Percentiles rank a stretch among this genome's conserved stretches.
Evolutionary conservation across 2,797 vertebrate species (phyloP).

Genomic region (Phoebastria nigripes): DNA sequence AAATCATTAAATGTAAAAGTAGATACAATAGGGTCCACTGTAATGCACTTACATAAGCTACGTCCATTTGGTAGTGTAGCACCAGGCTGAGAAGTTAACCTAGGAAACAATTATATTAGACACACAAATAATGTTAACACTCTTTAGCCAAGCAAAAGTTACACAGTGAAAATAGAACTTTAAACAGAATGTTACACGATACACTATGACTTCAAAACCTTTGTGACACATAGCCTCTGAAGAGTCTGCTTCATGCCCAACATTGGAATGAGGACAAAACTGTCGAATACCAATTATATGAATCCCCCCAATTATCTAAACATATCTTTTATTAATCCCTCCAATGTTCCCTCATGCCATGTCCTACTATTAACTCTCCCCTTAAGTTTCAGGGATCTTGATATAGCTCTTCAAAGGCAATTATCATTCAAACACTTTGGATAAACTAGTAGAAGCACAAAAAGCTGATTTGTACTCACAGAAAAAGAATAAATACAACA

Average conservation of each 20-base stretch:
- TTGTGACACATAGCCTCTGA: rapidly evolving
- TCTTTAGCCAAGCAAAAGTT: not conserved
- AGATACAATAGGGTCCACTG: not conserved
- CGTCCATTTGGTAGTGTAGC: conserved; percentile 92
- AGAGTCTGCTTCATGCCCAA: not conserved
- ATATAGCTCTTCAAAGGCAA: not conserved
- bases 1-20: not conserved
- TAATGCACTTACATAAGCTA: conserved; percentile 82
- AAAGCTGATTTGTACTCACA: not conserved
- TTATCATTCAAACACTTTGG: not conserved
- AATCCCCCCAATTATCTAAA: not conserved
- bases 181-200: not conserved
- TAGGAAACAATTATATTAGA: conserved; percentile 70
- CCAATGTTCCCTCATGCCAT: not conserved
- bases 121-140: conserved; percentile 18
- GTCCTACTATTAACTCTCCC: not conserved
- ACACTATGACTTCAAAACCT: not conserved
- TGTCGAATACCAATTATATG: not conserved
- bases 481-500: not conserved
- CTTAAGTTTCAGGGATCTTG: not conserved
- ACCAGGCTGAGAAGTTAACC: conserved; percentile 90
- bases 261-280: not conserved
- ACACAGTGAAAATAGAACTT: not conserved
- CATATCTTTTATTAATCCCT: not conserved
- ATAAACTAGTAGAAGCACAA: not conserved